These are phyloP conservation scores for Linyphia triangularis DNA, from an alignment of 2,888 invertebrate genomes.

Conservation along the genomic window DNA sequence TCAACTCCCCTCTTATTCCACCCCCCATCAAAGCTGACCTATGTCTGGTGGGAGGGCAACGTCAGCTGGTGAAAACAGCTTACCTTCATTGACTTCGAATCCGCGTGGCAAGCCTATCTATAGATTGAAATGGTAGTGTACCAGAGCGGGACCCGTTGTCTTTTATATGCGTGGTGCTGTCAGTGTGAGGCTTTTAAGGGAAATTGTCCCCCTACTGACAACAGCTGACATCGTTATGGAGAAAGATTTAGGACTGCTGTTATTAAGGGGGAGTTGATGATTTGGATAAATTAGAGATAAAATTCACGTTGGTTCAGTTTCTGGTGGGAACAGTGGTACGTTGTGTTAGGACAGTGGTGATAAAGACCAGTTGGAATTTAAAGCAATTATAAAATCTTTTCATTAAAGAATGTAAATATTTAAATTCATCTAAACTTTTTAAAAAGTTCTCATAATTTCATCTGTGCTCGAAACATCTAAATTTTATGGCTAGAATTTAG, in stretches of 20 bases:
- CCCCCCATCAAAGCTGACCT: slow-evolving; percentile 52
- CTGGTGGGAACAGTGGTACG: too few relatives aligned
- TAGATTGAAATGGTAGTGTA: slow-evolving; percentile 29
- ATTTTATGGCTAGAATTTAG: too few relatives aligned
- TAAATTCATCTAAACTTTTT: too few relatives aligned
- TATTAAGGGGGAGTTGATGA: neutral
- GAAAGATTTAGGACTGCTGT: slow-evolving; percentile 1
- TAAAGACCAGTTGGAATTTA: too few relatives aligned
- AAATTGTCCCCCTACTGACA: slow-evolving; percentile 30
- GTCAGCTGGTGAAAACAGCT: slow-evolving; percentile 74
- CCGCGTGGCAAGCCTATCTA: slow-evolving; percentile 51
- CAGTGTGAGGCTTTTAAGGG: slow-evolving; percentile 13
- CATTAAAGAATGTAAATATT: too few relatives aligned
- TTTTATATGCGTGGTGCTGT: slow-evolving; percentile 12
- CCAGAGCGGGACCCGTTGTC: neutral
- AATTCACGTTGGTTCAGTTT: too few relatives aligned
- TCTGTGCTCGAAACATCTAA: too few relatives aligned
- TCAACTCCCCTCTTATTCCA: slow-evolving; percentile 7
- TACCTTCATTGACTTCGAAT: slow-evolving; percentile 72
- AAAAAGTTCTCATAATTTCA: too few relatives aligned
- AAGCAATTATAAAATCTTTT: too few relatives aligned
- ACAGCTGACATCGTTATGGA: slow-evolving; percentile 59
- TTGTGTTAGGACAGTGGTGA: too few relatives aligned
- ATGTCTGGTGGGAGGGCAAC: slow-evolving; percentile 49
- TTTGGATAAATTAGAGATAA: neutral